Evolutionary conservation across 1,140 invertebrate species (phyloP).

Genomic region (Aphaenogaster floridana): DNA sequence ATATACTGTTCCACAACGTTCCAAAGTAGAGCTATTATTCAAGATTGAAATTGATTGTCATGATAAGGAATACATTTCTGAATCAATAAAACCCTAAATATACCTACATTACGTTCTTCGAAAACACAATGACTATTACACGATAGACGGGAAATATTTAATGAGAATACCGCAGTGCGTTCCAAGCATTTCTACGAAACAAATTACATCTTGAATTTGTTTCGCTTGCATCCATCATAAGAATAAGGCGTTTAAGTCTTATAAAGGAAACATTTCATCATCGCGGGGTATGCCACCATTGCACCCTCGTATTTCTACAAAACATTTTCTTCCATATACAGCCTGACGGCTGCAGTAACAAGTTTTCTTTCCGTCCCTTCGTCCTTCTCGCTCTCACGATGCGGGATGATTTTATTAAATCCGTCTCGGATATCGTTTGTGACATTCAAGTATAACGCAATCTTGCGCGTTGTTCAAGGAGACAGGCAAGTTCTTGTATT

Average conservation of each 20-base stretch:
- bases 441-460: slow-evolving; percentile 55
- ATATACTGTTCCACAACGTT: background rate
- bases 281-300: slow-evolving; percentile 28
- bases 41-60: background rate
- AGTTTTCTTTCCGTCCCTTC: slow-evolving; percentile 57
- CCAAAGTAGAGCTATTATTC: background rate
- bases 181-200: background rate
- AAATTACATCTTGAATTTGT: slow-evolving; percentile 41
- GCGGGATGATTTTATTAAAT: slow-evolving; percentile 62
- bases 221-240: slow-evolving; percentile 41
- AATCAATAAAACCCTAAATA: background rate
- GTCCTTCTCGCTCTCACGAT: slow-evolving; percentile 18
- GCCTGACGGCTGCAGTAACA: slow-evolving; percentile 60
- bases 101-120: background rate
- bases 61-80: background rate
- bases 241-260: slow-evolving; percentile 48
- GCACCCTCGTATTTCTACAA: slow-evolving; percentile 52
- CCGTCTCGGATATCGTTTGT: slow-evolving; percentile 55
- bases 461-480: slow-evolving; percentile 32
- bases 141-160: background rate
- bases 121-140: background rate
- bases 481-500: slow-evolving; percentile 17
- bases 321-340: slow-evolving; percentile 58
- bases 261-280: slow-evolving; percentile 55
- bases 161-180: background rate